Base-by-base conservation (phyloP, 2,888 invertebrate genomes). In the Helleia helle region DNA sequence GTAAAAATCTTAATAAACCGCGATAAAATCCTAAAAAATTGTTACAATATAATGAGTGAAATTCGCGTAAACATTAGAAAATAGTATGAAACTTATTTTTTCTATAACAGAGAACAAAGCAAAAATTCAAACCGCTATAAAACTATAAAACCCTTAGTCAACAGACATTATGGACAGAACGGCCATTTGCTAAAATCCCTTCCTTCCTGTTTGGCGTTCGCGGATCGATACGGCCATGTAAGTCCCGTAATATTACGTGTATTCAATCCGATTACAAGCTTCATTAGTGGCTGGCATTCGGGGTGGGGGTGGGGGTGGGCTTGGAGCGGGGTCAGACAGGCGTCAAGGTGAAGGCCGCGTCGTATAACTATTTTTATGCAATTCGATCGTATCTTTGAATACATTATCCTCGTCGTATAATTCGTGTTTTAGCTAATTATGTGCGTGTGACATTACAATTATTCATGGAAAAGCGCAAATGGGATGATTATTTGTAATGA, bases 311-410 rank as follows among this genome's bases (percentile, higher is more conserved):
- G 58, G 54, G 11, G 12, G 8, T 17, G 34, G 12, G 11, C 17
- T 30, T 18, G 51, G 55, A 46, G 44, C 40, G 49, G 52, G 77
- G 79, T 72, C 76, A 79, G 80, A 76, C 74, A 69, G 68, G 62
- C 70, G 66, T 79, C 81, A 83, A 83, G 83, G 83, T 81, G 72
- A 83, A 83, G 83, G 83, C 70, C 47, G 44, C 44, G 41, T 38
- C 43, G 48, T 43, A 42, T 53, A 59, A 36, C 59, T 56, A 58
- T 51, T 50, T 56, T 51, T 55, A 55, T 57, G 62, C 53, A 59
- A 61, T 55, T 28, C 52, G 57, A 54, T n/a, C n/a, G n/a, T n/a
- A n/a, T n/a, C n/a, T n/a, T n/a, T n/a, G n/a, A n/a, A n/a, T n/a
- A n/a, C n/a, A n/a, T n/a, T n/a, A n/a, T n/a, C n/a, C n/a, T n/a